phyloP scores from a whole-genome alignment of 2,113 vertebrate species.

The Camelus dromedarius region DNA sequence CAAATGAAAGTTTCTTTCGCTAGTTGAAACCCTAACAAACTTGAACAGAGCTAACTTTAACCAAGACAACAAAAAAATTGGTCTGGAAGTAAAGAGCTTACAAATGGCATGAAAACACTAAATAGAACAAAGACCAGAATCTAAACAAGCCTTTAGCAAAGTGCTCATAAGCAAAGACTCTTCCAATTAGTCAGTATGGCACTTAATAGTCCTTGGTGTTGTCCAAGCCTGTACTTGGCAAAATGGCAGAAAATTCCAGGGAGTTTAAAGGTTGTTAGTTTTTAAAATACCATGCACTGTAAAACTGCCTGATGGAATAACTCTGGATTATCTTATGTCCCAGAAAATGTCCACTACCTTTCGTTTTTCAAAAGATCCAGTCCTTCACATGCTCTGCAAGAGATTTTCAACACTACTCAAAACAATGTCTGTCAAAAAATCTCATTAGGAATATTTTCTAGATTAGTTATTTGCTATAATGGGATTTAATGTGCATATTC shows the following conservation, averaged over 20 bases:
- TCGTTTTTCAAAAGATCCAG: background rate
- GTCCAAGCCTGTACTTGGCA: background rate
- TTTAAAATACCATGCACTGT: background rate
- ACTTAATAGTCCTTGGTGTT: background rate
- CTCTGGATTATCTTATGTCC: background rate
- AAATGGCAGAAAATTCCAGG: background rate
- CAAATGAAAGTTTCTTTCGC: slow-evolving; percentile 50
- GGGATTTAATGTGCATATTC: background rate
- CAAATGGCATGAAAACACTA: slow-evolving; percentile 50
- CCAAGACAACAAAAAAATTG: slow-evolving; percentile 44
- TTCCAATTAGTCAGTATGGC: background rate
- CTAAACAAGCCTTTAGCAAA: background rate
- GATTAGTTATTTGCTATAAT: slow-evolving; percentile 12
- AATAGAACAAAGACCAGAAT: slow-evolving; percentile 20
- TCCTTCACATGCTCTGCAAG: background rate
- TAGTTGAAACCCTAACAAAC: slow-evolving; percentile 59
- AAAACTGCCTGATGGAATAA: background rate
- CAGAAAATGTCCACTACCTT: slow-evolving; percentile 16
- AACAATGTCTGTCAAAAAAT: background rate
- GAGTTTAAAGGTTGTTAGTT: background rate
- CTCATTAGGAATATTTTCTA: slow-evolving; percentile 4
- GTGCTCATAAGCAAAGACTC: background rate
- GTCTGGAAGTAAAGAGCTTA: slow-evolving; percentile 56
- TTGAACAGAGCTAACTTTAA: slow-evolving; percentile 26
- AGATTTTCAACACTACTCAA: background rate